Evolutionary conservation across 2,113 vertebrate species (phyloP).

Genomic region (Irena cyanogastra): DNA sequence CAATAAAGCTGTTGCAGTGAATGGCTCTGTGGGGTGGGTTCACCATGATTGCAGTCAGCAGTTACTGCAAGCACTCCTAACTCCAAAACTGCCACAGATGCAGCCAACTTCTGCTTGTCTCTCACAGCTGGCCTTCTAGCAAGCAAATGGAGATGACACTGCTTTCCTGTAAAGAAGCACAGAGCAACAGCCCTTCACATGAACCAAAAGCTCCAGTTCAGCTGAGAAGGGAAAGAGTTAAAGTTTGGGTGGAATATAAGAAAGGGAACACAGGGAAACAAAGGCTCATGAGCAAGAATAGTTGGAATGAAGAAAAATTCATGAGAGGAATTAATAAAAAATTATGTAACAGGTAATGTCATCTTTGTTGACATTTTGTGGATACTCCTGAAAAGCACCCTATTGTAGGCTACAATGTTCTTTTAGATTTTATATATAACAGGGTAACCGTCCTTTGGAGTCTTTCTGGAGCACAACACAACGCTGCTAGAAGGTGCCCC

Average conservation of each 20-base stretch:
- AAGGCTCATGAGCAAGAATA: not conserved
- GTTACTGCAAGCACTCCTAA: not conserved
- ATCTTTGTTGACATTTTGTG: not conserved
- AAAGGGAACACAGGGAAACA: not conserved
- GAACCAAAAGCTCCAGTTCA: not conserved
- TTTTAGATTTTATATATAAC: not conserved
- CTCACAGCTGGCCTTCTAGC: not conserved
- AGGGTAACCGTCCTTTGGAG: not conserved
- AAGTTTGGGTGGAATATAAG: not conserved
- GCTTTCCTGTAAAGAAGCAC: not conserved
- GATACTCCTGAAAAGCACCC: not conserved
- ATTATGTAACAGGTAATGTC: not conserved
- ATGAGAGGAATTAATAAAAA: not conserved
- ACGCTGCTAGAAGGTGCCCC: not conserved
- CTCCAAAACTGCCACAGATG: not conserved
- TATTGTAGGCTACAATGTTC: not conserved
- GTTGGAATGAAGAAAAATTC: not conserved
- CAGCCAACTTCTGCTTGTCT: not conserved
- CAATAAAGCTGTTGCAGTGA: not conserved
- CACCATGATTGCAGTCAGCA: not conserved
- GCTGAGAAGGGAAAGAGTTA: not conserved
- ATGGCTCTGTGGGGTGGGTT: not conserved
- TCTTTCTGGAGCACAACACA: not conserved
- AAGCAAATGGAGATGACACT: not conserved
- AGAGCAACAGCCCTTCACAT: not conserved